These are phyloP conservation scores for Sprattus sprattus DNA, from an alignment of 2,113 vertebrate species.

Conservation along the genomic window DNA sequence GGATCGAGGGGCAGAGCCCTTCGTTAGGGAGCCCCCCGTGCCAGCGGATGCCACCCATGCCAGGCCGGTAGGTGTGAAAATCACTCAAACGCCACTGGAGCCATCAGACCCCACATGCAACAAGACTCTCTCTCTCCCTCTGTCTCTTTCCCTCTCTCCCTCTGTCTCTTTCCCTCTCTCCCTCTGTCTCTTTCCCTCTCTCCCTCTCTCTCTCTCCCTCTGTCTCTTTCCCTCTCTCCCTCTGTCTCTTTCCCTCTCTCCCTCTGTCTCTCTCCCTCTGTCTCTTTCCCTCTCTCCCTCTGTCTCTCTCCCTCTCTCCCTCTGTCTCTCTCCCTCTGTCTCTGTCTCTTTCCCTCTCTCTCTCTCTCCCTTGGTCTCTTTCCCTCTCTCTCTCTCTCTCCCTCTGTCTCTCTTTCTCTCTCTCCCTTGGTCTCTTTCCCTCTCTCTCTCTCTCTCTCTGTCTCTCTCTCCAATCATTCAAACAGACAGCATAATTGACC, in stretches of 20 bases:
- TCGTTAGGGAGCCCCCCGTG: neutral
- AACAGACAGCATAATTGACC: neutral
- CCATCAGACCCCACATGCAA: neutral
- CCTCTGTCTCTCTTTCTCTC: neutral
- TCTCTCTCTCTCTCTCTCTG: neutral
- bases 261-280: neutral
- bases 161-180: neutral
- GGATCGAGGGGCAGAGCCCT: neutral
- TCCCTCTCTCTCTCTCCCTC: neutral
- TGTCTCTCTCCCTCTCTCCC: neutral
- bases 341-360: neutral
- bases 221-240: neutral
- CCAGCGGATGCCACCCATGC: conserved; percentile 26
- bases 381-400: neutral
- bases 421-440: neutral
- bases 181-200: too few relatives aligned
- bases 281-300: neutral
- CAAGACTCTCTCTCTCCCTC: neutral
- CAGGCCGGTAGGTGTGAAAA: conserved; percentile 16
- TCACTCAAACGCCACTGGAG: conserved; percentile 19
- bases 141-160: neutral
- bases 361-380: neutral
- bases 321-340: neutral
- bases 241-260: neutral
- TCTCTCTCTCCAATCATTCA: neutral